Evolutionary conservation across 2,888 invertebrate species (phyloP).

Genomic region (Athrips mouffetella): DNA sequence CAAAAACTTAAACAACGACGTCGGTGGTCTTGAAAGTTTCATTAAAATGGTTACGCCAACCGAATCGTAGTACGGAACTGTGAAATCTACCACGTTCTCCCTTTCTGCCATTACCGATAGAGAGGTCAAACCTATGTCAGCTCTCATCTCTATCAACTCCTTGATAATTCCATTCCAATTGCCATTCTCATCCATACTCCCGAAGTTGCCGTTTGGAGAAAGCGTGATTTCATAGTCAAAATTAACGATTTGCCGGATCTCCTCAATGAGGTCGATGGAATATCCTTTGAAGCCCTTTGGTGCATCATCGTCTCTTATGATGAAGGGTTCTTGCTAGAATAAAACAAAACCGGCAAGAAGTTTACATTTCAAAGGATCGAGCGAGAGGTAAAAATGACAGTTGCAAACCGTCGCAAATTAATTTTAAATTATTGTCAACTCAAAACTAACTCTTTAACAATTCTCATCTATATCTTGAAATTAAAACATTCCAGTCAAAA

Average conservation of each 20-base stretch:
- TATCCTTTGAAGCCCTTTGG: slow-evolving; percentile 89
- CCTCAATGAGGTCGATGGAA: slow-evolving; percentile 95
- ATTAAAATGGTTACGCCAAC: slow-evolving; percentile 98
- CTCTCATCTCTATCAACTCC: slow-evolving; percentile 89
- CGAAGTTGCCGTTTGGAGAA: slow-evolving; percentile 89
- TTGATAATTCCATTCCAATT: slow-evolving; percentile 92
- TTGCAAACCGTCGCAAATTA: too few species aligned
- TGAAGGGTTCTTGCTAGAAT: slow-evolving; percentile 89
- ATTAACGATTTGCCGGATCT: slow-evolving; percentile 88
- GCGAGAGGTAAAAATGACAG: too few species aligned
- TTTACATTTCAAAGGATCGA: background rate
- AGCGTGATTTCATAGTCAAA: slow-evolving; percentile 94
- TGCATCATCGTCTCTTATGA: slow-evolving; percentile 82
- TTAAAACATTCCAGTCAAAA: slow-evolving; percentile 36
- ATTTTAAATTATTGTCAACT: too few species aligned
- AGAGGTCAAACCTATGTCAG: slow-evolving; percentile 95
- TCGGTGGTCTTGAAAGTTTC: slow-evolving; percentile 92
- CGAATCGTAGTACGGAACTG: slow-evolving; percentile 98
- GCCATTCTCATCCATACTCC: slow-evolving; percentile 91
- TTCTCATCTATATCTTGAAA: background rate
- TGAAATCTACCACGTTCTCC: slow-evolving; percentile 98
- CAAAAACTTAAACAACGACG: slow-evolving; percentile 96
- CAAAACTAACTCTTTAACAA: background rate
- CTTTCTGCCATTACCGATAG: slow-evolving; percentile 98
- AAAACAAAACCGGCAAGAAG: slow-evolving; percentile 6